These are phyloP conservation scores for Sialia sialis DNA, from an alignment of 2,113 vertebrate genomes.

Conservation along the genomic window DNA sequence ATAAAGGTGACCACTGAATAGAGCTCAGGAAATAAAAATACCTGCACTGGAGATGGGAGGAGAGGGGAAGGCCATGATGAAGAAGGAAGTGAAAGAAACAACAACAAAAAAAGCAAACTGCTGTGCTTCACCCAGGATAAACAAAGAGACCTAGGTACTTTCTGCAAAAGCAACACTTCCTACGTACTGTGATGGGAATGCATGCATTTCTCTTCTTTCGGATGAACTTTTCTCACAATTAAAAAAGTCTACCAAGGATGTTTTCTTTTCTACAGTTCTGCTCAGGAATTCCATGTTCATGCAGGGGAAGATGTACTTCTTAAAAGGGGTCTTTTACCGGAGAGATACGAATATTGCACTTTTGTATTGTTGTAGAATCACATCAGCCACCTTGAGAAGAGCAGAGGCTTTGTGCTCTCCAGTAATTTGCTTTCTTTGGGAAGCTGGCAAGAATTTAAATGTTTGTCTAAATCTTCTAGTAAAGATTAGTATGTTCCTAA, in stretches of 20 bases:
- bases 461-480: neutral
- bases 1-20: neutral
- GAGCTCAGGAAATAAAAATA: neutral
- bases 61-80: neutral
- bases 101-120: neutral
- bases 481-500: neutral
- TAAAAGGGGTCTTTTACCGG: neutral
- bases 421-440: neutral
- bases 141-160: neutral
- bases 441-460: neutral
- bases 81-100: neutral
- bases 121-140: neutral
- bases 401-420: neutral
- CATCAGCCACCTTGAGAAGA: neutral
- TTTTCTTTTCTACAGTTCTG: neutral
- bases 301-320: neutral
- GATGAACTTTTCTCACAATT: neutral
- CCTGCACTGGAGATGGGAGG: rapidly evolving
- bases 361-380: neutral
- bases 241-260: neutral
- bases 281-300: neutral
- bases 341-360: neutral
- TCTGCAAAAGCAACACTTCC: neutral
- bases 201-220: neutral
- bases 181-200: neutral